A percentile compares a stretch with the other conserved stretches of the same genome.
These are phyloP conservation scores for Gallirallus australis DNA, from an alignment of 2,797 vertebrate species.

Conservation along the genomic window DNA sequence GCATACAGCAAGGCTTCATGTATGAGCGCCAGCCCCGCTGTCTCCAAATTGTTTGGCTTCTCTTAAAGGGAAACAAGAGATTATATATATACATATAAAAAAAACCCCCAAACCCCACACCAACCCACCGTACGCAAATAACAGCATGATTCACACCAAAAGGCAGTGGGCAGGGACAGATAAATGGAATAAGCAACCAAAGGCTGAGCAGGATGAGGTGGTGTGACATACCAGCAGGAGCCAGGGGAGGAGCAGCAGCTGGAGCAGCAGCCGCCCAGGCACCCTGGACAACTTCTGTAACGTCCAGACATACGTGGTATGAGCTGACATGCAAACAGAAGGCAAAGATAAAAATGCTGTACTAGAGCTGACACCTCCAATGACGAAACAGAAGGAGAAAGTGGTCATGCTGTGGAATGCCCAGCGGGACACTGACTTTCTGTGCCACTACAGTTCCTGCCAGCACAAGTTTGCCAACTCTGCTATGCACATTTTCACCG, in stretches of 20 bases:
- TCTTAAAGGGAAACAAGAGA: neutral
- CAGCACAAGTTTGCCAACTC: neutral
- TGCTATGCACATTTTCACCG: neutral
- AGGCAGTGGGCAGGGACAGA: slow-evolving; percentile 42
- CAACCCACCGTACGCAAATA: slow-evolving; percentile 20
- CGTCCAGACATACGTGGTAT: accelerated
- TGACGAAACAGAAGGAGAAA: neutral
- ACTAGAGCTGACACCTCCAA: neutral
- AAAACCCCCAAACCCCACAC: neutral
- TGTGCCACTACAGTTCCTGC: neutral
- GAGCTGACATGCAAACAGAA: neutral
- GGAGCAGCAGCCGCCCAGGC: neutral
- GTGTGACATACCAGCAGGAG: neutral
- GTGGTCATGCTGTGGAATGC: neutral
- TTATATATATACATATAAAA: no score
- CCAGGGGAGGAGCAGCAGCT: slow-evolving; percentile 15
- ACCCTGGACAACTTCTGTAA: neutral
- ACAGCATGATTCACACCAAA: slow-evolving; percentile 48
- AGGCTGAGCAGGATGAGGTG: neutral
- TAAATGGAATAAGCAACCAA: neutral
- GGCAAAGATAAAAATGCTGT: neutral
- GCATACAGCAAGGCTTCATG: neutral
- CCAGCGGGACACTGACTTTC: neutral
- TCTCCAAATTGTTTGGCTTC: neutral
- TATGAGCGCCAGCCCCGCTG: neutral